Evolutionary conservation across 2,888 invertebrate species (phyloP).

Genomic region (Busseola fusca): DNA sequence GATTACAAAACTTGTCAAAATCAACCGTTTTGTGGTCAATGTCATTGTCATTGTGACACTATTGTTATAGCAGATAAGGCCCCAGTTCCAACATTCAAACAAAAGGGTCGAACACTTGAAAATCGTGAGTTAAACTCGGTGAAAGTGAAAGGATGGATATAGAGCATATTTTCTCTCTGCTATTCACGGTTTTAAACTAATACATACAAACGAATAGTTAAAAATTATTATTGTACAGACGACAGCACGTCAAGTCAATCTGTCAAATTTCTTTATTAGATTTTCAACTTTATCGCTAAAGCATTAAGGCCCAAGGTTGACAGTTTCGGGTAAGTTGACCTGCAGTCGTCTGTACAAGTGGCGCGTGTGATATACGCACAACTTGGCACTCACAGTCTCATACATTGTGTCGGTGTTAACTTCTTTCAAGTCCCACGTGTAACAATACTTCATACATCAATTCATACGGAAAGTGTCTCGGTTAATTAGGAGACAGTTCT

Average conservation of each 20-base stretch:
- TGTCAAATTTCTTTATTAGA: too few relatives aligned
- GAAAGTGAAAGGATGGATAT: constrained; percentile 54
- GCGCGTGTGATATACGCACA: constrained; percentile 62
- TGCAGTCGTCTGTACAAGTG: too few relatives aligned
- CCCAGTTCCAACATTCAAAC: constrained; percentile 37
- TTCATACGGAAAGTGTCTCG: constrained; percentile 47
- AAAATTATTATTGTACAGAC: constrained; percentile 46
- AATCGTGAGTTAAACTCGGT: constrained; percentile 33
- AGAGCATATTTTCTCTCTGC: constrained; percentile 54
- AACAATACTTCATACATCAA: constrained; percentile 59
- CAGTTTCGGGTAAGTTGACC: too few relatives aligned
- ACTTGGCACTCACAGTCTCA: constrained; percentile 28
- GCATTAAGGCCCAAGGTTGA: too few relatives aligned
- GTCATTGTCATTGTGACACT: too few relatives aligned
- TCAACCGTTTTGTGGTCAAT: too few relatives aligned
- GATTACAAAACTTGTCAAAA: too few relatives aligned
- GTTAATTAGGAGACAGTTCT: constrained; percentile 26
- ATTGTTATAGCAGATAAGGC: too few relatives aligned
- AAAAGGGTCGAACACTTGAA: constrained; percentile 34
- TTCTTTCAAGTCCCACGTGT: constrained; percentile 59
- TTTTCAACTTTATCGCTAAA: too few relatives aligned
- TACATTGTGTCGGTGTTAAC: constrained; percentile 47
- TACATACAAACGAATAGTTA: constrained; percentile 44
- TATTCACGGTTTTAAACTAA: constrained; percentile 24
- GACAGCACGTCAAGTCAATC: too few relatives aligned